Evolutionary conservation across 2,113 vertebrate genomes (phyloP).

Genomic region (Odocoileus virginianus): DNA sequence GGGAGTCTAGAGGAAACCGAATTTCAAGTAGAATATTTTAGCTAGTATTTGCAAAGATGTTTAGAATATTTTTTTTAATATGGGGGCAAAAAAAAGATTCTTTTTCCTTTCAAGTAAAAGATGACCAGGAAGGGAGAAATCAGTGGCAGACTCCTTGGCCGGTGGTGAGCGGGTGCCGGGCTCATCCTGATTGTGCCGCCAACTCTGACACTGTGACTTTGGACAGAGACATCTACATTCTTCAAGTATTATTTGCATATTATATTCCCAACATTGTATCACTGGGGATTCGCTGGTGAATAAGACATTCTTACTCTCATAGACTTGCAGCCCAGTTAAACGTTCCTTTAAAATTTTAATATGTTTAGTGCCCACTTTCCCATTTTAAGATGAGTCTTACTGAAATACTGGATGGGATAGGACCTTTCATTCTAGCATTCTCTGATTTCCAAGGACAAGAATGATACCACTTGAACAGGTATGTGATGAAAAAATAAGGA

Average conservation of each 20-base stretch:
- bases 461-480: background rate
- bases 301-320: background rate
- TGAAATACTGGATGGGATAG: background rate
- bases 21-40: background rate
- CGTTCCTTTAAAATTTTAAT: background rate
- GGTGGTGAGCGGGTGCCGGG: too few relatives aligned
- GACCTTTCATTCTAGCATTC: background rate
- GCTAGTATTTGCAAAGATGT: background rate
- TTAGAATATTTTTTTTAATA: background rate
- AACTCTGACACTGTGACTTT: background rate
- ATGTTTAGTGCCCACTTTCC: background rate
- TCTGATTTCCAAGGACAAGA: background rate
- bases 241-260: background rate
- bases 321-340: background rate
- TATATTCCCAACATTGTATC: background rate
- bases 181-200: rapidly evolving
- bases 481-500: background rate
- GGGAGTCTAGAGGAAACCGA: background rate
- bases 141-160: background rate
- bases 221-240: background rate
- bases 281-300: background rate
- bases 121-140: background rate
- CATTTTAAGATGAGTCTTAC: background rate
- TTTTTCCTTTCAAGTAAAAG: background rate
- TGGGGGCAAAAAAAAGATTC: background rate